Evolutionary conservation across 2,113 vertebrate genomes (phyloP).

Genomic region (Carassius gibelio): DNA sequence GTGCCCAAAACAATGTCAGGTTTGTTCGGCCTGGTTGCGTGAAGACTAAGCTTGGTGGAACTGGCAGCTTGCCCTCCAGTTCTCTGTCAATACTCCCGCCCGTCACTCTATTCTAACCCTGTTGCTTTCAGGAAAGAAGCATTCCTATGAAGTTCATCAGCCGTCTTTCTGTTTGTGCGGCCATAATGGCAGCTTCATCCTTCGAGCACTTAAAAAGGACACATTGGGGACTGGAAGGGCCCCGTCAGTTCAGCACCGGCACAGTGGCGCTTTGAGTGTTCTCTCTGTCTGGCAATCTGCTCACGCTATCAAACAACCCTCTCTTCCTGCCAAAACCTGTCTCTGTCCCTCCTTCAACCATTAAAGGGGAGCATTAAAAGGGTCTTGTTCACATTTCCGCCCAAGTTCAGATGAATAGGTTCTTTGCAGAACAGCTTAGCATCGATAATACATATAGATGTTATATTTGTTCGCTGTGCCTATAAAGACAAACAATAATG

Average conservation of each 20-base stretch:
- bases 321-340: slow-evolving; percentile 47
- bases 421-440: slow-evolving; percentile 12
- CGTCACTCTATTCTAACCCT: slow-evolving; percentile 51
- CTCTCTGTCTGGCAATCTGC: slow-evolving; percentile 69
- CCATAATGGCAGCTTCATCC: slow-evolving; percentile 74
- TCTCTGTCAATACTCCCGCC: slow-evolving; percentile 60
- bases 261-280: slow-evolving; percentile 67
- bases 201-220: slow-evolving; percentile 70
- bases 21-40: slow-evolving; percentile 69
- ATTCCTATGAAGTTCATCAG: slow-evolving; percentile 81
- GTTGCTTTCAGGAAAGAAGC: slow-evolving; percentile 70
- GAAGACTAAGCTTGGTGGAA: slow-evolving; percentile 72
- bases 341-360: slow-evolving; percentile 42
- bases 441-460: slow-evolving; percentile 20
- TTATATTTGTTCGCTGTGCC: background rate
- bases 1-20: slow-evolving; percentile 73
- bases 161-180: slow-evolving; percentile 75
- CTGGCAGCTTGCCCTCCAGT: slow-evolving; percentile 73
- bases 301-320: slow-evolving; percentile 63
- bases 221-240: slow-evolving; percentile 52
- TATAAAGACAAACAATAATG: slow-evolving; percentile 7
- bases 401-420: slow-evolving; percentile 27
- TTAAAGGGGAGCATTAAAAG: background rate
- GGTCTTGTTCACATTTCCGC: slow-evolving; percentile 32
- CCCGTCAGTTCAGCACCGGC: slow-evolving; percentile 55